Evolutionary conservation across 2,888 invertebrate genomes (phyloP), one percentile per base, ranked within the genome.

Genomic region (Drosophila emarginata): DNA sequence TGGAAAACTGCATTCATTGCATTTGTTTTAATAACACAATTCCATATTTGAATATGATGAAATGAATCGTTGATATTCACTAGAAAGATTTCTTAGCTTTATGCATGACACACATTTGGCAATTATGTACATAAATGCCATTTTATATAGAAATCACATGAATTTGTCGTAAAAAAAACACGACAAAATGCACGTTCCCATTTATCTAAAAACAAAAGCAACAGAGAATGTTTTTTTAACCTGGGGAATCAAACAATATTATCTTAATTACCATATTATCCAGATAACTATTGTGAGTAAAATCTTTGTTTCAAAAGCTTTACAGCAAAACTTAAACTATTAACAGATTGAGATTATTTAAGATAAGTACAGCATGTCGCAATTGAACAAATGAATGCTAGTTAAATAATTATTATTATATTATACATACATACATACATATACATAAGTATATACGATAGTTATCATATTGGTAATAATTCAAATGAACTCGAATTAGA

Each of bases 391-490:
- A 1, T 45, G 11, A 45, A 12, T 4, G 11, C 4, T 45, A 14
- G 45, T 5, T 45, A 12, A 45, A 45, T 45, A 9, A 45, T 45
- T 11, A 45, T 9, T 3, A 45, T 45, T 45, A 11, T 1, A 21
- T 1, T 7, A 32, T 32, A 6, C 28, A 45, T 18, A 18, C 2
- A 26, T 26, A 26, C 26, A 26, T 26, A 32, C 9, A 6, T 5
- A 45, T 18, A 18, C 2, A 26, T 26, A 26, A 4, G 5, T 26
- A 5, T 26, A 4, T 26, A 18, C 45, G 12, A 4, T 5, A 45
- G 14, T 45, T 45, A 45, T 21, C 45, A 21, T 45, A 45, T 45
- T 45, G 45, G 11, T 45, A 45, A 21, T 45, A 45, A 45, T 45
- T 12, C 2, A 45, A 12, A 9, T 12, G 12, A 21, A 18, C 11